These are phyloP conservation scores for Diadumene lineata DNA, from an alignment of 92 coral and sea anemone genomes.

Conservation along the genomic window DNA sequence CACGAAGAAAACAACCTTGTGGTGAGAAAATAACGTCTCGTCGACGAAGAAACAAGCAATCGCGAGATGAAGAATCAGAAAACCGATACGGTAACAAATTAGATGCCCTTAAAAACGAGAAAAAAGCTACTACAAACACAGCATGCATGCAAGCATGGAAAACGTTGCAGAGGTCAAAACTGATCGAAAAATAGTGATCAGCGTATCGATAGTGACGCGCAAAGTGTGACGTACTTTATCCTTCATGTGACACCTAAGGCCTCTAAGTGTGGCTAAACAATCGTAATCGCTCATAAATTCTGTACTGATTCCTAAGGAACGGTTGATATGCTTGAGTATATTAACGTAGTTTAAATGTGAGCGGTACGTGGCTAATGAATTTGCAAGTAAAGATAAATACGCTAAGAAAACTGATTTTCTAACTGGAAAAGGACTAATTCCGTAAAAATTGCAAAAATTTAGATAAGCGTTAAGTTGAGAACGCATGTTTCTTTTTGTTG, in stretches of 20 bases:
- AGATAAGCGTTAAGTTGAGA: constrained; percentile 44
- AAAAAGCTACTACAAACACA: constrained; percentile 44
- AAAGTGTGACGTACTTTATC: constrained; percentile 23
- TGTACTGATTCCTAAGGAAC: constrained; percentile 20
- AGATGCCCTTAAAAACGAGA: constrained; percentile 47
- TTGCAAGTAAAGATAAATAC: constrained; percentile 36
- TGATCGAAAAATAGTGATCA: constrained; percentile 29
- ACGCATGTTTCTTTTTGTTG: constrained; percentile 55
- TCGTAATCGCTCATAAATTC: constrained; percentile 48
- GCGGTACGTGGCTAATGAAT: constrained; percentile 44
- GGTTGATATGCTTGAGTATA: constrained; percentile 47
- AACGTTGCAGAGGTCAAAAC: constrained; percentile 27
- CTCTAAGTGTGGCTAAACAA: constrained; percentile 31
- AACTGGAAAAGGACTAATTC: constrained; percentile 48
- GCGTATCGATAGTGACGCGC: constrained; percentile 46
- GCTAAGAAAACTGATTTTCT: constrained; percentile 40
- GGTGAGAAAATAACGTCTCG: constrained; percentile 27
- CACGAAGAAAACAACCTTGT: constrained; percentile 31
- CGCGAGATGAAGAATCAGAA: constrained; percentile 19
- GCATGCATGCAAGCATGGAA: constrained; percentile 51
- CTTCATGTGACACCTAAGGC: constrained; percentile 37
- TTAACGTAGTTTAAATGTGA: constrained; percentile 41
- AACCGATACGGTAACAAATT: constrained; percentile 40
- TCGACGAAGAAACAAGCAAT: constrained; percentile 24
- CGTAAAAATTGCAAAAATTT: constrained; percentile 43